These are phyloP conservation scores for Archilochus colubris DNA, from an alignment of 2,113 vertebrate genomes.

Conservation along the genomic window DNA sequence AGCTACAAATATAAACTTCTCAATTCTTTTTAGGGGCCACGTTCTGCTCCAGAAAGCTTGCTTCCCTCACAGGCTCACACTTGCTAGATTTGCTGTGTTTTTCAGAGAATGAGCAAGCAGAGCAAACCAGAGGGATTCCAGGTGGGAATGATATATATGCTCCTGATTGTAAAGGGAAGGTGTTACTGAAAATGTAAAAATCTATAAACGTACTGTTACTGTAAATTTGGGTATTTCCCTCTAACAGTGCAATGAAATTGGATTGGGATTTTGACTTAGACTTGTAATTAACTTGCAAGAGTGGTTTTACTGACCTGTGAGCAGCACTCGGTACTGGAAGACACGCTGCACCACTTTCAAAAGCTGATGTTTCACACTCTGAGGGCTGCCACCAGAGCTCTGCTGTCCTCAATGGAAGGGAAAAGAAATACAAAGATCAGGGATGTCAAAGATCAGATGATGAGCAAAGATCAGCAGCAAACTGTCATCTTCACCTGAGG, in stretches of 20 bases:
- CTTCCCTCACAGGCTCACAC: background rate
- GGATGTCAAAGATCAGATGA: too few relatives aligned
- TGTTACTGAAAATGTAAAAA: background rate
- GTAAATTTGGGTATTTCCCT: background rate
- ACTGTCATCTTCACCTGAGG: background rate
- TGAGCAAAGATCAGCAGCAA: background rate
- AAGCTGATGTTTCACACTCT: slow-evolving; percentile 86
- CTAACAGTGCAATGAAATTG: background rate
- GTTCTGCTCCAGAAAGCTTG: background rate
- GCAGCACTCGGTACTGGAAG: slow-evolving; percentile 92
- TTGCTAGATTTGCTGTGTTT: background rate
- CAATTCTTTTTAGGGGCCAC: background rate
- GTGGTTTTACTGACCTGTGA: slow-evolving; percentile 85
- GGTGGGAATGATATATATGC: background rate
- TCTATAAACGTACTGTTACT: background rate
- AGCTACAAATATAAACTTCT: background rate
- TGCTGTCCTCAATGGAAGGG: slow-evolving; percentile 72
- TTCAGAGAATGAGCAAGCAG: background rate
- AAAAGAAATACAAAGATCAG: slow-evolving; percentile 1
- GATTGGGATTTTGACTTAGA: background rate
- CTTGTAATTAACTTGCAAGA: background rate
- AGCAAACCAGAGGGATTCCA: background rate
- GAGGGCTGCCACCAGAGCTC: slow-evolving; percentile 72
- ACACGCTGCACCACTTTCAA: slow-evolving; percentile 89
- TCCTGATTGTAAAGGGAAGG: background rate